Evolutionary conservation across 2,113 vertebrate genomes (phyloP), one percentile per base, ranked within the genome.

Genomic region (Chionis minor): DNA sequence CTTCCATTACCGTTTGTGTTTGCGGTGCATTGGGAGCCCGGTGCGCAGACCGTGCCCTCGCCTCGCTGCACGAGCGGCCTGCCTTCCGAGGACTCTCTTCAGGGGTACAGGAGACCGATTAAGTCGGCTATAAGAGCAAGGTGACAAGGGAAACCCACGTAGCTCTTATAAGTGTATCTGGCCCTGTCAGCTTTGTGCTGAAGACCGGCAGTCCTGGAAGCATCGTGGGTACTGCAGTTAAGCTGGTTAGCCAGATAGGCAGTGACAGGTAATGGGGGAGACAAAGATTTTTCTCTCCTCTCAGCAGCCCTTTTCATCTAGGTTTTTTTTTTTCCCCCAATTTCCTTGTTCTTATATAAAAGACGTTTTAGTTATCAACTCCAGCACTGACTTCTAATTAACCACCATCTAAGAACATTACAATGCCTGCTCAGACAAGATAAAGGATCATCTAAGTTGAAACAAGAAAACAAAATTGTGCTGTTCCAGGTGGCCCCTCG

Each of bases 31-130:
- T 1, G 10, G 66, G 45, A 81, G 28, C n/a, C 6, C 1, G 2
- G 12, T 8, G 17, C 1, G 5, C 8, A 3, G 6, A 7, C 27
- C 0, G 0, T 45, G 49, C 21, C 65, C 28, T 58, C 4, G 2
- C 24, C 19, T 59, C 2, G 2, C 24, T 14, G 38, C 16, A 7
- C 4, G 6, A 28, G 44, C 44, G 56, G 21, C n/a, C 47, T 13
- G 16, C 4, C 1, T 23, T 59, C 3, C 2, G 28, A 72, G 44
- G 4, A 20, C 45, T 61, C 19, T 38, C 28, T 15, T 74, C 7
- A 52, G 33, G 21, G 30, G 33, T 12, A 40, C 8, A 22, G 19
- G 35, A 56, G 40, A 30, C 12, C 2, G 6, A n/a, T 62, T 66
- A 59, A 32, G 16, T 75, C 15, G 42, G 11, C 17, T 61, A 6